Percentiles rank a stretch among this genome's conserved stretches.
These are phyloP conservation scores for Miichthys miiuy DNA, from an alignment of 2,797 vertebrate species.

Conservation along the genomic window DNA sequence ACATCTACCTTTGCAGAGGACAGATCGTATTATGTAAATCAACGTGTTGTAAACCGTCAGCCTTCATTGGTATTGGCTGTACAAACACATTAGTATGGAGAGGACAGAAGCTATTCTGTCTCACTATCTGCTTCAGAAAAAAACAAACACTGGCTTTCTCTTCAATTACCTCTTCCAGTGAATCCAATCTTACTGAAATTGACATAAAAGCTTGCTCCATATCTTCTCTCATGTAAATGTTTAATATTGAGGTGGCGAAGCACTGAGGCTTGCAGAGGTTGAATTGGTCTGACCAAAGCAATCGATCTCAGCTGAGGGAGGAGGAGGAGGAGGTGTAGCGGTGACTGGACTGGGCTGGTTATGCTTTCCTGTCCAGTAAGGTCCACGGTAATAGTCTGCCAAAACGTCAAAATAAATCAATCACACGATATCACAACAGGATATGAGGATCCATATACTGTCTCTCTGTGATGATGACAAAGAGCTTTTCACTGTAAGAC, in stretches of 20 bases:
- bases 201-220: constrained; percentile 42
- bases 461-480: not conserved
- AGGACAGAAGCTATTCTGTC: constrained; percentile 20
- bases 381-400: not conserved
- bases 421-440: no score
- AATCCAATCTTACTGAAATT: constrained; percentile 47
- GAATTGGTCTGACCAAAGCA: constrained; percentile 42
- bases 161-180: constrained; percentile 36
- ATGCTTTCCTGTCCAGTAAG: not conserved
- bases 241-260: constrained; percentile 41
- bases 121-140: constrained; percentile 19
- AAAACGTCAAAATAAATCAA: not conserved
- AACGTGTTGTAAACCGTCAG: not conserved
- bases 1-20: not conserved
- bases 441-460: not conserved
- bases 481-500: no score
- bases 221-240: constrained; percentile 53
- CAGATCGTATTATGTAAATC: constrained; percentile 19
- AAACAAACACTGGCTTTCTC: constrained; percentile 3
- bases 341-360: not conserved
- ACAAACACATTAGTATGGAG: constrained; percentile 41
- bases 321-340: not conserved
- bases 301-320: constrained; percentile 36
- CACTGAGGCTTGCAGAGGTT: constrained; percentile 8
- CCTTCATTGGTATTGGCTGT: not conserved